These are phyloP conservation scores for Eumeta japonica DNA, from an alignment of 1,140 invertebrate species.

Conservation along the genomic window DNA sequence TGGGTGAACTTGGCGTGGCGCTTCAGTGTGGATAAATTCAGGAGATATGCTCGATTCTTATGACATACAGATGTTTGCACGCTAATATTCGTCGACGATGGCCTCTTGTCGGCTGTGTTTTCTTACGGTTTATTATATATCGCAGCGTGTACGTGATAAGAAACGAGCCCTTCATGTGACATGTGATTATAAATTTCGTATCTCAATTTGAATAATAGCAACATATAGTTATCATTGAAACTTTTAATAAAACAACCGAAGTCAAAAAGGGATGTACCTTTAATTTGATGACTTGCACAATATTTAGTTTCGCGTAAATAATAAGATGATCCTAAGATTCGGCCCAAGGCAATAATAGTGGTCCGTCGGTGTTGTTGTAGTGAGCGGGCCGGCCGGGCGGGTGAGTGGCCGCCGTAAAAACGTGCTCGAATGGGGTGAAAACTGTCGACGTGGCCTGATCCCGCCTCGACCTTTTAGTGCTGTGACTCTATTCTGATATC, in stretches of 20 bases:
- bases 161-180: too few relatives aligned
- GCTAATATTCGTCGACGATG: too few relatives aligned
- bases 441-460: conserved; percentile 37
- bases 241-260: background rate
- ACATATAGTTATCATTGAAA: background rate
- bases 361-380: background rate
- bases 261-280: background rate
- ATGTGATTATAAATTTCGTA: too few relatives aligned
- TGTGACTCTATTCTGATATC: too few relatives aligned
- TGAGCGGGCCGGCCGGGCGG: background rate
- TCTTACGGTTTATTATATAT: too few relatives aligned
- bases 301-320: background rate
- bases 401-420: conserved; percentile 38
- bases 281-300: background rate
- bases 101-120: too few relatives aligned
- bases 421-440: conserved; percentile 36
- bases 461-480: conserved; percentile 7
- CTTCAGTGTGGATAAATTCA: too few relatives aligned
- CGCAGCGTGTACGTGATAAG: too few relatives aligned
- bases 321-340: background rate
- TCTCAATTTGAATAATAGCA: background rate
- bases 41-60: too few relatives aligned
- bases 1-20: too few relatives aligned
- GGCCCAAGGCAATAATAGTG: background rate
- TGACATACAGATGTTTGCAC: too few relatives aligned